Conservation (phyloP, 2,797 vertebrate genomes). For the Dipus sagitta region DNA sequence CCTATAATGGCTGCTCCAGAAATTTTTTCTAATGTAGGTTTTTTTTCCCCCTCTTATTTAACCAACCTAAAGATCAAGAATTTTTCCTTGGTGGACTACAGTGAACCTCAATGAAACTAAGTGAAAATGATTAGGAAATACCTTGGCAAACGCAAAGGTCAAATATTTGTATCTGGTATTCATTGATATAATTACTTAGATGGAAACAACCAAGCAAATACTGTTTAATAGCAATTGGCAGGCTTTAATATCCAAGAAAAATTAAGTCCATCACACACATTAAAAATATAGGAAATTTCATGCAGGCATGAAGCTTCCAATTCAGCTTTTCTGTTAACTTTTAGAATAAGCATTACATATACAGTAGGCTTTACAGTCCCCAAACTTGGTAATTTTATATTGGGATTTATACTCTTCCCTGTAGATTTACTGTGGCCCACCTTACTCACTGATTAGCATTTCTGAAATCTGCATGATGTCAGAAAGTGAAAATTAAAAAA, state of each 20-base stretch:
- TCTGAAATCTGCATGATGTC: conserved; percentile 59
- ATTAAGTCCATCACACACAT: conserved; percentile 57
- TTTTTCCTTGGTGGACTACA: not conserved
- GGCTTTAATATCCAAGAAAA: conserved; percentile 80
- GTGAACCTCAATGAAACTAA: conserved; percentile 29
- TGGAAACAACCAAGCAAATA: conserved; percentile 77
- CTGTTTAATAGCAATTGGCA: conserved; percentile 67
- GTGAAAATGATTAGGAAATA: conserved; percentile 26
- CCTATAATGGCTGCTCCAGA: not conserved
- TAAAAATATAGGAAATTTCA: conserved; percentile 68
- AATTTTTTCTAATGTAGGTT: conserved; percentile 8
- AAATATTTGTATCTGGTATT: conserved; percentile 24
- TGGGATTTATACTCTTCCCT: conserved; percentile 75
- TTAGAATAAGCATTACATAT: conserved; percentile 45
- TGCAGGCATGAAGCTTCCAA: conserved; percentile 50
- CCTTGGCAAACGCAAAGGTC: not conserved
- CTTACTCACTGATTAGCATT: conserved; percentile 60
- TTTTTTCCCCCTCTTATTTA: conserved; percentile 25
- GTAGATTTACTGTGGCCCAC: conserved; percentile 69
- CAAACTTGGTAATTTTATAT: conserved; percentile 57
- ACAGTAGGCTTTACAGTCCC: conserved; percentile 59
- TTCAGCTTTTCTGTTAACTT: conserved; percentile 22
- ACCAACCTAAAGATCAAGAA: conserved; percentile 48
- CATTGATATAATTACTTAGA: conserved; percentile 58
- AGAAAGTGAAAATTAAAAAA: conserved; percentile 34